Evolutionary conservation across 2,113 vertebrate genomes (phyloP).

Genomic region (Cochlearius cochlearius): DNA sequence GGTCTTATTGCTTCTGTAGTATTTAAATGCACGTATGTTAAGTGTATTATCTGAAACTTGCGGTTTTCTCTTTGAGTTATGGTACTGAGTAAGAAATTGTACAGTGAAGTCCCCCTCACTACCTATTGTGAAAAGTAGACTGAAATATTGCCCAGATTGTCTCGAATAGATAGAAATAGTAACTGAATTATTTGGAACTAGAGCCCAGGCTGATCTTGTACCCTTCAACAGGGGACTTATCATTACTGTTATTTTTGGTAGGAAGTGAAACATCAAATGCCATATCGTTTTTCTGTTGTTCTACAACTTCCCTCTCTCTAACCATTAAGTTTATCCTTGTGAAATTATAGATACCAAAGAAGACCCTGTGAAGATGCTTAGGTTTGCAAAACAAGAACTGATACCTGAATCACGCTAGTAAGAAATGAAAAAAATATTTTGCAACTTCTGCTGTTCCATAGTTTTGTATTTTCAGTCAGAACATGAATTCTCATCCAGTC

Average conservation of each 20-base stretch:
- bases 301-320: not conserved
- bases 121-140: not conserved
- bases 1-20: not conserved
- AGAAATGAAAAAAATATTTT: not conserved
- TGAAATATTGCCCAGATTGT: not conserved
- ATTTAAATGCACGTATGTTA: not conserved
- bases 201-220: not conserved
- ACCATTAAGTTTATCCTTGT: not conserved
- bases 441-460: not conserved
- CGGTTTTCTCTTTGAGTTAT: not conserved
- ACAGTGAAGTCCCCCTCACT: not conserved
- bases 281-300: not conserved
- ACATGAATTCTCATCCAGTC: not conserved
- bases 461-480: not conserved
- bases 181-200: not conserved
- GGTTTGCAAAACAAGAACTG: not conserved
- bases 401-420: not conserved
- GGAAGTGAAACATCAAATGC: not conserved
- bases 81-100: not conserved
- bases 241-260: not conserved
- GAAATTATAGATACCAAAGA: not conserved
- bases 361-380: not conserved
- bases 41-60: not conserved
- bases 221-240: not conserved
- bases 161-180: not conserved